Base-by-base conservation (phyloP, 2,888 invertebrate species). In the Cryptus viduatorius region DNA sequence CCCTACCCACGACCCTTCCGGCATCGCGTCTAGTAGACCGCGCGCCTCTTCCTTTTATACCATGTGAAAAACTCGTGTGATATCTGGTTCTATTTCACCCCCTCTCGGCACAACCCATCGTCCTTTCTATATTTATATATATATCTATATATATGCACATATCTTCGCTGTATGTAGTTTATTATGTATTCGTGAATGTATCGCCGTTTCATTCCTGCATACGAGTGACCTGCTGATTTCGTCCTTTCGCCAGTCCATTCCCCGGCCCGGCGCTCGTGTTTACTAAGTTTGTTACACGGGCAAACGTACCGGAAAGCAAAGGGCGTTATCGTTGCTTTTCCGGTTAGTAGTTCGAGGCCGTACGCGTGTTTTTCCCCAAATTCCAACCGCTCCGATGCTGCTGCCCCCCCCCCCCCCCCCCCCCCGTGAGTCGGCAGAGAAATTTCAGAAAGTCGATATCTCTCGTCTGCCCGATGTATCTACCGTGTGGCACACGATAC, bases 51-150 rank as follows among this genome's bases (percentile, higher is more conserved):
- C 53, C 69, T 73, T 69, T 78, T 12, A 37, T 37, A 69, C 53
- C 53, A 69, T 78, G 67, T 44, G 69, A 46, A 72, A 77, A 68
- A 76, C 56, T 42, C 82, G 67, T 69, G 67, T 81, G 59, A 75
- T 85, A 77, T 72, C 85, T 44, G 59, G 69, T 76, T 67, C 84
- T 73, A 53, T 81, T 84, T 84, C 86, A 29, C 31, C 59, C 4
- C 4, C n/a, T 61, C 31, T 61, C 14, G 59, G n/a, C 4, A 48
- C 48, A 48, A 1, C 48, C n/a, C 48, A 12, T 48, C 48, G n/a
- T 48, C n/a, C n/a, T n/a, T 48, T n/a, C 48, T 48, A 48, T 48
- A 14, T n/a, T 48, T 0, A 12, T n/a, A 14, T n/a, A 14, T n/a
- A 48, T n/a, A 48, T n/a, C 8, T n/a, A 48, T n/a, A 48, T n/a